Conservation (phyloP, 1,140 invertebrate species). For the Orchestia grillus region DNA sequence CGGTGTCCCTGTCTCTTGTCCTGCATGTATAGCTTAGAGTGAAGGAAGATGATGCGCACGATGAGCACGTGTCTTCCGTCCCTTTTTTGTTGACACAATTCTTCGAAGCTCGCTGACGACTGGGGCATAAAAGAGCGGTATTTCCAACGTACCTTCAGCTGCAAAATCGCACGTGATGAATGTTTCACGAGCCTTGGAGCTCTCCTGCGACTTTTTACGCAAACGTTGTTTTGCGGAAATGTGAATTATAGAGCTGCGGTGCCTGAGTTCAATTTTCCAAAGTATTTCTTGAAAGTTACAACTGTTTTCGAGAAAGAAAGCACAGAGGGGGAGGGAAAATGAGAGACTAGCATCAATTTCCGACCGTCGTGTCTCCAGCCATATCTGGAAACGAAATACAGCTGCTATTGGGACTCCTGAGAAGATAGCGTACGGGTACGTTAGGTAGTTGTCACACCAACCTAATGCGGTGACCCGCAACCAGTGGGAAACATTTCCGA, state of each 20-base stretch:
- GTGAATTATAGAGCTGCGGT: background rate
- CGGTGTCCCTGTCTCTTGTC: background rate
- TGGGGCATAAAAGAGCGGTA: background rate
- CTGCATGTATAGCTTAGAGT: background rate
- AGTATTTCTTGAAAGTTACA: background rate
- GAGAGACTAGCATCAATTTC: too few relatives aligned
- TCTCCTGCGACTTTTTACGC: too few relatives aligned
- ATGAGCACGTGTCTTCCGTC: background rate
- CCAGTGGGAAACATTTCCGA: too few relatives aligned
- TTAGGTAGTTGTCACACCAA: too few relatives aligned
- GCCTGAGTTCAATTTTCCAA: background rate
- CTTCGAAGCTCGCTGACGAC: background rate
- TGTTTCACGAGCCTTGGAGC: too few relatives aligned
- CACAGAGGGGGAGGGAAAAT: too few relatives aligned
- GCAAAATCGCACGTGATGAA: background rate
- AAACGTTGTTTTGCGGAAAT: background rate
- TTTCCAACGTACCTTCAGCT: too few relatives aligned
- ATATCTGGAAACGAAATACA: too few relatives aligned
- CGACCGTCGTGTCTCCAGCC: too few relatives aligned
- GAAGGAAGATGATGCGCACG: background rate
- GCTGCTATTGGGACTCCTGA: too few relatives aligned
- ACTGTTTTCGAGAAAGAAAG: background rate
- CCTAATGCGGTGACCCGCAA: too few relatives aligned
- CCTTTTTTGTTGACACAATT: background rate
- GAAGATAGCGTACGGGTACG: too few relatives aligned